A percentile compares a stretch with the other conserved stretches of the same genome.
phyloP scores from a whole-genome alignment of 2,113 vertebrate genomes.

The Eublepharis macularius region DNA sequence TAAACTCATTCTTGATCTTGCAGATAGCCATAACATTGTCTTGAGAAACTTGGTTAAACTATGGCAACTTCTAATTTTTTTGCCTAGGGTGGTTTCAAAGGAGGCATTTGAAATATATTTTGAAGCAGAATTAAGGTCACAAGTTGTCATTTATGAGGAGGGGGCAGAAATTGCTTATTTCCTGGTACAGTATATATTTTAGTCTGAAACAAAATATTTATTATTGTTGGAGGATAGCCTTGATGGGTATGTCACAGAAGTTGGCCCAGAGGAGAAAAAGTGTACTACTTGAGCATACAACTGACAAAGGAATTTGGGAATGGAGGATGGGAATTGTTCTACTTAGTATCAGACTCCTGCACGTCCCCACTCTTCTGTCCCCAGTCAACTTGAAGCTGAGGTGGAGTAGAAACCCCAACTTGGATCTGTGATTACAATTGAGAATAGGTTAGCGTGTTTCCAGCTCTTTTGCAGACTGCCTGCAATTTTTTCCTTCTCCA shows the following conservation, averaged over 20 bases:
- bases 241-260: neutral
- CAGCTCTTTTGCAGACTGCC: constrained; percentile 29
- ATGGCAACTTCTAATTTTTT: constrained; percentile 1
- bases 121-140: constrained; percentile 6
- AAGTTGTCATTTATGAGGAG: neutral
- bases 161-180: constrained; percentile 5
- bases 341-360: neutral
- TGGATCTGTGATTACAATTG: constrained; percentile 8
- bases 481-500: constrained; percentile 18
- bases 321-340: neutral
- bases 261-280: neutral
- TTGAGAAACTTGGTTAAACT: neutral
- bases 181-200: constrained; percentile 9
- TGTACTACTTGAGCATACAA: neutral
- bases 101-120: neutral
- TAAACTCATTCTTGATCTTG: neutral
- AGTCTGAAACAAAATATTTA: constrained; percentile 21
- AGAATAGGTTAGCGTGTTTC: constrained; percentile 5
- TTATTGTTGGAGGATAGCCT: constrained; percentile 9
- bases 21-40: neutral
- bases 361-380: neutral
- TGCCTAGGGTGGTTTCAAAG: constrained; percentile 29
- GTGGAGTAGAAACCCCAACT: constrained; percentile 1
- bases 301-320: neutral
- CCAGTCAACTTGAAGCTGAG: constrained; percentile 9